Conservation (phyloP, 1,140 invertebrate species). For the Drosophila guanche region DNA sequence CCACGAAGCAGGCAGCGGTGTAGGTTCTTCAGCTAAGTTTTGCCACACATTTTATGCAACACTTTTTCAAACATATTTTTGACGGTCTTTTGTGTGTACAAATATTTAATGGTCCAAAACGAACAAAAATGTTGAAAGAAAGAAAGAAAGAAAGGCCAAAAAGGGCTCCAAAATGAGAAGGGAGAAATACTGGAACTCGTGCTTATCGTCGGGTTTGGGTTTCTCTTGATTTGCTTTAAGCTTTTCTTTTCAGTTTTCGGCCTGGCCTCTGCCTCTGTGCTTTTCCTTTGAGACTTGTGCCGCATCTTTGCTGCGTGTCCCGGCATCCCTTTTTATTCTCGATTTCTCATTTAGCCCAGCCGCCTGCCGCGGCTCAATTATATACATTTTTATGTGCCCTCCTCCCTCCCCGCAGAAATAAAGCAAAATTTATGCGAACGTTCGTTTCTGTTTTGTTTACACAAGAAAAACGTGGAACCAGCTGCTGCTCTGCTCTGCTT, state of each 20-base stretch:
- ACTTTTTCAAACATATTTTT: constrained; percentile 60
- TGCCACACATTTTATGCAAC: constrained; percentile 49
- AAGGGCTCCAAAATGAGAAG: constrained; percentile 15
- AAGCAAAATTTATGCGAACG: constrained; percentile 71
- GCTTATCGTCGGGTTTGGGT: constrained; percentile 79
- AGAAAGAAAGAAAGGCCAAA: constrained; percentile 1
- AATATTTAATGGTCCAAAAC: constrained; percentile 73
- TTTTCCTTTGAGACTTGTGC: constrained; percentile 66
- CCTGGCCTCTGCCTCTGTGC: constrained; percentile 13
- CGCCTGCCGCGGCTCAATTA: constrained; percentile 71
- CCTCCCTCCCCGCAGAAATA: constrained; percentile 9
- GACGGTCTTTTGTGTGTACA: constrained; percentile 57
- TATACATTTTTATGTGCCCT: constrained; percentile 73
- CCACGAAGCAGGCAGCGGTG: constrained; percentile 22
- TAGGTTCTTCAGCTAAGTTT: constrained; percentile 24
- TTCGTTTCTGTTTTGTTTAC: constrained; percentile 70
- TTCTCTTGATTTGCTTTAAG: constrained; percentile 78
- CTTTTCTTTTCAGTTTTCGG: constrained; percentile 52
- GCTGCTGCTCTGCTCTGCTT: neutral
- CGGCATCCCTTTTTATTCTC: constrained; percentile 50
- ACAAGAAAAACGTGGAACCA: constrained; percentile 41
- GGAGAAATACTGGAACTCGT: constrained; percentile 76
- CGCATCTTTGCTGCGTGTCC: constrained; percentile 54
- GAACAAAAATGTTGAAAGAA: constrained; percentile 19
- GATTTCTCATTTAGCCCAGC: constrained; percentile 43